Evolutionary conservation across 2,113 vertebrate genomes (phyloP), one percentile per base, ranked within the genome.

Genomic region (Strix aluco): DNA sequence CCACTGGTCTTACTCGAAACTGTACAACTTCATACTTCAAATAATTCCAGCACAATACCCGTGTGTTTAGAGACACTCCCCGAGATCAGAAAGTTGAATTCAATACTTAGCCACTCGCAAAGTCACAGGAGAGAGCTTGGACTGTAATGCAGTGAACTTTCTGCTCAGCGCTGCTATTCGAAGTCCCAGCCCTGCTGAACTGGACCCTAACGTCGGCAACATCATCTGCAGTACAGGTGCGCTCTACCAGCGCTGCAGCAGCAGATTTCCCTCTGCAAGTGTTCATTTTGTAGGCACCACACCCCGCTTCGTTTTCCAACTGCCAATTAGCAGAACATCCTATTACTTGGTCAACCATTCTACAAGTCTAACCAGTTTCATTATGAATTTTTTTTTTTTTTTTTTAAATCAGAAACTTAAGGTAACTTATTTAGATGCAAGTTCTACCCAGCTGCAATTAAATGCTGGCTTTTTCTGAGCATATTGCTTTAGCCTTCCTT

Each of bases 331-430:
- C 61, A 90, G 96, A 94, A 95, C 81, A 65, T 86, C 85, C 86
- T 72, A 93, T 49, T 55, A 90, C 42, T 54, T 59, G 84, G 93
- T 86, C 70, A 97, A 89, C 58, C 29, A 74, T 89, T 95, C 72
- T 81, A 67, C 87, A 84, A 96, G 94, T 87, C 92, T 83, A 90
- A 97, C 96, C 79, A 90, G 93, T 88, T 97, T 81, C n/a, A 27
- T 84, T 90, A 19, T 38, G 74, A 11, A 0, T n/a, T 5, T 40
- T 47, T 21, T 20, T 36, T 38, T 38, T 36, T 49, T 77, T 23
- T 58, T 83, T 79, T 63, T 12, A 55, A 88, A 42, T 16, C 42
- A 46, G 65, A 90, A 87, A 75, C 36, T 67, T n/a, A 11, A 3
- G 22, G 49, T 66, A 86, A 83, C 40, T 95, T 52, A 74, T n/a